phyloP scores from a whole-genome alignment of 1,140 invertebrate species.

The Bombus confusus region DNA sequence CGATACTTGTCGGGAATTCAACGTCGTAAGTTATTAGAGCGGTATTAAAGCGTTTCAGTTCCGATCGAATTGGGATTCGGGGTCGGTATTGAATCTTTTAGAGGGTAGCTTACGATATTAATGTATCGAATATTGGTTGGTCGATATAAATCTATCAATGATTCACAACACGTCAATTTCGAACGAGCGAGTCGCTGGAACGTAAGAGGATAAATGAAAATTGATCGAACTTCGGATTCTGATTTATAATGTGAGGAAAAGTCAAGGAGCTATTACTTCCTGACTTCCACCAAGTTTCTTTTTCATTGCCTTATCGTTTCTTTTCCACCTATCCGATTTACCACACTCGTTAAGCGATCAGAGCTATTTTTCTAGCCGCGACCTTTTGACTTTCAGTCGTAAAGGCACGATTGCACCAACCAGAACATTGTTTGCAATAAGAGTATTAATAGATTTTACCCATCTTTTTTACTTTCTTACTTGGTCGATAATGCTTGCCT shows the following conservation, averaged over 20 bases:
- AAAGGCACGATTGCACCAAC: no score
- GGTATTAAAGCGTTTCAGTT: background rate
- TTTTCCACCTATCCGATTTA: background rate
- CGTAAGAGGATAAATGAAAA: slow-evolving; percentile 35
- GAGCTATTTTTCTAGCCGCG: background rate
- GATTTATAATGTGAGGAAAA: slow-evolving; percentile 27
- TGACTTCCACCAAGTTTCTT: background rate
- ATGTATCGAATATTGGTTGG: slow-evolving; percentile 11
- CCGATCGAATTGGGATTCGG: slow-evolving; percentile 11
- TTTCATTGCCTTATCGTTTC: background rate
- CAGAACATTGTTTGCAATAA: no score
- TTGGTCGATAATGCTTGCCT: no score
- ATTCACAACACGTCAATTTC: slow-evolving; percentile 37
- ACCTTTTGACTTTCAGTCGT: no score
- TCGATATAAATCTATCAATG: slow-evolving; percentile 44
- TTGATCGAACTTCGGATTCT: slow-evolving; percentile 30
- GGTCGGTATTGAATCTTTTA: slow-evolving; percentile 34
- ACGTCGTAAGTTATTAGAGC: background rate
- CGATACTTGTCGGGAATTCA: no score
- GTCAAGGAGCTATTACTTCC: background rate
- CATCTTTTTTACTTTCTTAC: no score
- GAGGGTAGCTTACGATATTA: slow-evolving; percentile 16
- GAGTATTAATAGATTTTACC: no score
- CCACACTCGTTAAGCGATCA: background rate
- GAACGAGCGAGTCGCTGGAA: background rate